Evolutionary conservation across 2,797 vertebrate genomes (phyloP).

Genomic region (Coendou prehensilis): DNA sequence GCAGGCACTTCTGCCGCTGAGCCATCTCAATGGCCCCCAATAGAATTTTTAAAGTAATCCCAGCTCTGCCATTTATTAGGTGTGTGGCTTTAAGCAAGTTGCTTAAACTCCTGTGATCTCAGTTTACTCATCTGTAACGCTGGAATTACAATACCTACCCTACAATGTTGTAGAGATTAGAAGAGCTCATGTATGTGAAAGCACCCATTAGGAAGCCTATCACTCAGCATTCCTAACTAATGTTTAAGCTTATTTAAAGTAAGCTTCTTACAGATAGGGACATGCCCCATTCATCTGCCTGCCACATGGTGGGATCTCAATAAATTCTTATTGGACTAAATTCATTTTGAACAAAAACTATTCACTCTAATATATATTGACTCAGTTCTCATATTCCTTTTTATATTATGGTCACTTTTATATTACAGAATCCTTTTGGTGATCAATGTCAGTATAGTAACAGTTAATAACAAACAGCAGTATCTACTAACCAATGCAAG

Average conservation of each 20-base stretch:
- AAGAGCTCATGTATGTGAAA: background rate
- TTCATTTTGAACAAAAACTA: slow-evolving; percentile 66
- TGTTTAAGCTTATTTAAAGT: slow-evolving; percentile 23
- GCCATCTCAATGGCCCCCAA: background rate
- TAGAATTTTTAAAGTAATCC: slow-evolving; percentile 70
- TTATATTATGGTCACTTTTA: background rate
- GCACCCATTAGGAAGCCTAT: background rate
- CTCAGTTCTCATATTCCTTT: slow-evolving; percentile 30
- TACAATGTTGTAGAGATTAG: background rate
- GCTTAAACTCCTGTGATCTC: slow-evolving; percentile 56
- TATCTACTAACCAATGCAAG: slow-evolving; percentile 46
- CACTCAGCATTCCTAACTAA: slow-evolving; percentile 44
- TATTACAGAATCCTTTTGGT: slow-evolving; percentile 31
- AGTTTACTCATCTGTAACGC: slow-evolving; percentile 39
- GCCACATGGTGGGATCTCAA: background rate
- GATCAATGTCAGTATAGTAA: background rate
- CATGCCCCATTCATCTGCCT: background rate
- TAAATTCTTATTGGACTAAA: slow-evolving; percentile 6
- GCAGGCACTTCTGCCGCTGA: too few relatives aligned
- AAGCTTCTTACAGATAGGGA: slow-evolving; percentile 33
- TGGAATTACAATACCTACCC: slow-evolving; percentile 19
- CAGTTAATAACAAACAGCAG: background rate
- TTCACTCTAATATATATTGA: slow-evolving; percentile 15
- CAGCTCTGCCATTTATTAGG: slow-evolving; percentile 79
- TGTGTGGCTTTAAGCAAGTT: slow-evolving; percentile 42